Base-by-base conservation (phyloP, 1,140 invertebrate species). In the Amyelois transitella region DNA sequence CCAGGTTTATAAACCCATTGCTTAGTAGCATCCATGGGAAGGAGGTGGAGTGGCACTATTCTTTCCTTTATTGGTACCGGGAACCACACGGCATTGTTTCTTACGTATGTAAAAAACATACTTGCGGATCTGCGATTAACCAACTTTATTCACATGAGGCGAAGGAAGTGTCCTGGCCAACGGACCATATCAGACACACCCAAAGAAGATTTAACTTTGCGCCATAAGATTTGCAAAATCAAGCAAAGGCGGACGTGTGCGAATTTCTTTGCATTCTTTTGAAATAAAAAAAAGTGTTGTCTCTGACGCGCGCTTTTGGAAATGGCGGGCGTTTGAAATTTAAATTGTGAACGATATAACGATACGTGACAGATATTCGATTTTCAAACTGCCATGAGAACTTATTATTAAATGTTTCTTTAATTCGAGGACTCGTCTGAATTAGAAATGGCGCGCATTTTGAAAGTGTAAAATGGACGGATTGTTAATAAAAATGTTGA, bases 161-260 rank as follows among this genome's bases (percentile, higher is more conserved):
- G 58, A 75, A 81, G 77, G 80, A 81, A 80, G 75, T 69, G 56
- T 63, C 57, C 62, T 62, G 66, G 44, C 44, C 76, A 72, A 20
- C 78, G 69, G 59, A 83, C 72, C 81, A 70, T 74, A 59, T 68
- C 80, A 66, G 76, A 60, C 78, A 78, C 77, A 81, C 78, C 82
- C 74, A 72, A 61, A 58, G 22, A 73, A 73, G 64, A 75, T 75
- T 48, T 48, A 48, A 48, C 45, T 48, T 79, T 74, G 60, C 74
- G 72, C 72, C 80, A 86, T 64, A 86, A 69, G 64, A 80, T 79
- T 77, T 63, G 72, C 78, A 75, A 81, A 75, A 64, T 60, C 66
- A 77, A 78, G 73, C 66, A 70, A 58, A 75, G 50, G 64, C 71
- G 64, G 77, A 86, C 82, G 82, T 79, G 61, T 74, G 49, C 56